Percentiles rank a stretch among this genome's conserved stretches.
phyloP scores from a whole-genome alignment of 2,797 vertebrate species.

The Sebastes trivittatus region DNA sequence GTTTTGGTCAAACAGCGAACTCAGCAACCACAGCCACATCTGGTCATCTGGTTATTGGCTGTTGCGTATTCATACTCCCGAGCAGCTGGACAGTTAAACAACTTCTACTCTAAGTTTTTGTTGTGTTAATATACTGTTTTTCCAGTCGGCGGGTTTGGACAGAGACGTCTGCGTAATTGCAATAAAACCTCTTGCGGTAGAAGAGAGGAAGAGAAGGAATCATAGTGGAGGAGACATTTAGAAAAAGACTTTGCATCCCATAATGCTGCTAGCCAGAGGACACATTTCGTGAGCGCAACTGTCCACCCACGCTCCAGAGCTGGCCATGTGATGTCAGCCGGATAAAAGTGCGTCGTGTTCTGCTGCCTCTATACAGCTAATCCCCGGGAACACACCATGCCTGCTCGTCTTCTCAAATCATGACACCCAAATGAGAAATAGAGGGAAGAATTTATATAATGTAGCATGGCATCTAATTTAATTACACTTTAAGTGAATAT shows the following conservation, averaged over 20 bases:
- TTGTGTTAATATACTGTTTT: constrained; percentile 46
- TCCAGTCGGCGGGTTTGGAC: constrained; percentile 43
- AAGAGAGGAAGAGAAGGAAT: constrained; percentile 24
- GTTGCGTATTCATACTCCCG: constrained; percentile 33
- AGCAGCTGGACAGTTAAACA: constrained; percentile 59
- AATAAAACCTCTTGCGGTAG: constrained; percentile 16
- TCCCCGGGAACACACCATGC: constrained; percentile 39
- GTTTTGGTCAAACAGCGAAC: constrained; percentile 68
- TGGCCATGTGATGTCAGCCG: constrained; percentile 67
- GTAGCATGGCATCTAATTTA: not conserved
- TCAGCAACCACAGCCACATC: constrained; percentile 79
- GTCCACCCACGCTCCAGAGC: constrained; percentile 74
- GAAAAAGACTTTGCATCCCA: constrained; percentile 67
- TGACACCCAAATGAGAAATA: constrained; percentile 16
- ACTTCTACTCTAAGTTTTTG: constrained; percentile 47
- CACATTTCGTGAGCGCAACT: constrained; percentile 62
- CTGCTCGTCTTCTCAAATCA: constrained; percentile 39
- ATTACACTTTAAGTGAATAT: not conserved
- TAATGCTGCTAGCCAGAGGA: constrained; percentile 66
- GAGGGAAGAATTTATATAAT: not conserved
- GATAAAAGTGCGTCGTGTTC: constrained; percentile 68
- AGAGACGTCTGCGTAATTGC: constrained; percentile 12
- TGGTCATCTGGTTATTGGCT: constrained; percentile 72
- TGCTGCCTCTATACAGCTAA: constrained; percentile 34
- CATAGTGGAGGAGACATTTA: constrained; percentile 57